Evolutionary conservation across 2,113 vertebrate species (phyloP).

Genomic region (Carollia perspicillata): DNA sequence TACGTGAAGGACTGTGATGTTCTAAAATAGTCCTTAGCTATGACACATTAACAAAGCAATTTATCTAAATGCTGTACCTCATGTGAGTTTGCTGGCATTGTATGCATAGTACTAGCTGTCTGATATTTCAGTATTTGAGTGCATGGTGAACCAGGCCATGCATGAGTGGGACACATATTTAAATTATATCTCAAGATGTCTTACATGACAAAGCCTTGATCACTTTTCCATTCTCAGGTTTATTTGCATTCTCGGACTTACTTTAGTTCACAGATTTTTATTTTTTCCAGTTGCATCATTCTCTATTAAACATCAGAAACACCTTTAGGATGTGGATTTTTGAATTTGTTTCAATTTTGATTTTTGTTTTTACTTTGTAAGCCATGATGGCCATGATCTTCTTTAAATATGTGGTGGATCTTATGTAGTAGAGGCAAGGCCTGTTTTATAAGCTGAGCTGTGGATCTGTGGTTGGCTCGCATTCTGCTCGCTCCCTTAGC

Average conservation of each 20-base stretch:
- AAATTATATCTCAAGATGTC: not conserved
- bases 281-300: not conserved
- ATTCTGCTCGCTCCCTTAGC: rapidly evolving
- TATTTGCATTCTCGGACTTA: not conserved
- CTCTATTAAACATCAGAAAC: not conserved
- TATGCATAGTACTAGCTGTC: not conserved
- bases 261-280: not conserved
- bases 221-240: not conserved
- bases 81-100: not conserved
- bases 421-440: not conserved
- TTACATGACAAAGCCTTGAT: not conserved
- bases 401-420: not conserved
- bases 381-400: not conserved
- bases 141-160: rapidly evolving
- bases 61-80: not conserved
- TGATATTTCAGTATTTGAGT: not conserved
- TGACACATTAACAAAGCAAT: not conserved
- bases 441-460: not conserved
- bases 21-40: not conserved
- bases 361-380: not conserved
- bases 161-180: not conserved
- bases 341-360: not conserved
- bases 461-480: not conserved
- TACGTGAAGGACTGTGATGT: not conserved
- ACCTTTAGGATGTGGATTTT: not conserved